Base-by-base conservation (phyloP, 2,113 vertebrate species). In the Anoplopoma fimbria region DNA sequence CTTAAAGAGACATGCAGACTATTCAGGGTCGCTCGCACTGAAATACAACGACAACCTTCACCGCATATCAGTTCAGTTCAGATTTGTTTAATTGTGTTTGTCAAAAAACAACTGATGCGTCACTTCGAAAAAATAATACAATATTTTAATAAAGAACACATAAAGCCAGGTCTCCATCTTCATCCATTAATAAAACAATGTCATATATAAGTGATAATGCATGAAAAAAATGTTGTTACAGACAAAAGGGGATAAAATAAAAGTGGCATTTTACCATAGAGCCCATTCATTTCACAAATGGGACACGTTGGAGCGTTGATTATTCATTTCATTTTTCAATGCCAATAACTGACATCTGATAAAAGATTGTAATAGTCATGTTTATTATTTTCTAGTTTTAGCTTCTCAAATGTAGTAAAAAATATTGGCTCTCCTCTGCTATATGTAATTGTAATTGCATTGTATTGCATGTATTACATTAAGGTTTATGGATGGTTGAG, bases 1-100 rank as follows among this genome's bases (percentile, higher is more conserved):
- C 82, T 94, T 90, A 94, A 93, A 93, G 90, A 88, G 80, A 87
- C 86, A 91, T 25, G 42, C 72, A 13, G 65, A 58, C 64, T 40
- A 25, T 58, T 78, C 40, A 40, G 62, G 27, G 12, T 23, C 17
- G 7, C 42, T 23, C 13, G 1, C 27, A 13, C 47, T 60, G 25
- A 70, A 27, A 21, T 8, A 42, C 29, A 2, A 29, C 1, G 8
- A 38, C 57, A 65, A 40, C 34, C 29, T 12, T 65, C 33, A 23
- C 10, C 13, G 7, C 6, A 21, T 9, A 19, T 69, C 15, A 13
- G 45, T n/a, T 57, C 47, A 58, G 12, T n/a, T n/a, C n/a, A 53
- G 25, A 2, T 4, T 25, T 7, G 25, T 36, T 60, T 2, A 12
- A 51, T 0, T 31, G 25, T 36, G 29, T 15, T 17, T 21, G 5